Evolutionary conservation across 2,888 invertebrate species (phyloP), one percentile per base, ranked within the genome.

Genomic region (Pecten maximus): DNA sequence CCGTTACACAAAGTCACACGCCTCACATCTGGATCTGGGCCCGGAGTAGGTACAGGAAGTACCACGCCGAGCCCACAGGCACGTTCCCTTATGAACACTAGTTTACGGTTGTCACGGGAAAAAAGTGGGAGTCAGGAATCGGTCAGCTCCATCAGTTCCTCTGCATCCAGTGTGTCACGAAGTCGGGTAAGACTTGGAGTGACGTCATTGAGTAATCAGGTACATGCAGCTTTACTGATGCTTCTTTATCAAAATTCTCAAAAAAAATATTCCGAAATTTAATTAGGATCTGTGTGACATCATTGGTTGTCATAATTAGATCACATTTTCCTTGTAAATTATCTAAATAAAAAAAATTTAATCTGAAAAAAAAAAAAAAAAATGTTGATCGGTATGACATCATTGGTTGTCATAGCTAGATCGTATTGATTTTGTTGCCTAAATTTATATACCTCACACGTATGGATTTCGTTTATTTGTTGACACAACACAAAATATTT

Each of bases 1-100:
- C 99, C 99, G 1, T 97, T 98, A 91, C 98, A 98, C 95, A 99
- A 99, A 97, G 98, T 99, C 40, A 92, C 98, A 94, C 98, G 98
- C 93, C 98, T 98, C 87, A 89, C 94, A 10, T 93, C 93, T 0
- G 92, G 92, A 35, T 90, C 90, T 0, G 93, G 93, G 39, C 89
- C 39, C 1, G 48, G 74, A 0, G 89, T 74, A 40, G 50, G 74
- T 4, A 87, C 90, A 10, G 74, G 74, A 35, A 74, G 74, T 23
- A 88, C 91, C 15, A 94, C 94, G 0, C 94, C 95, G 0, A 94
- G 93, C 89, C 94, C 95, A 0, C 93, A 93, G 92, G 91, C 93
- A 4, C 92, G 95, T 60, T 94, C 95, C 2, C 92, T 95, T 35
- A 94, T 94, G 88, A 94, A 94, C 92, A 93, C 94, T 10, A 94